Base-by-base conservation (phyloP, 2,113 vertebrate species). In the Sinocyclocheilus anophthalmus region DNA sequence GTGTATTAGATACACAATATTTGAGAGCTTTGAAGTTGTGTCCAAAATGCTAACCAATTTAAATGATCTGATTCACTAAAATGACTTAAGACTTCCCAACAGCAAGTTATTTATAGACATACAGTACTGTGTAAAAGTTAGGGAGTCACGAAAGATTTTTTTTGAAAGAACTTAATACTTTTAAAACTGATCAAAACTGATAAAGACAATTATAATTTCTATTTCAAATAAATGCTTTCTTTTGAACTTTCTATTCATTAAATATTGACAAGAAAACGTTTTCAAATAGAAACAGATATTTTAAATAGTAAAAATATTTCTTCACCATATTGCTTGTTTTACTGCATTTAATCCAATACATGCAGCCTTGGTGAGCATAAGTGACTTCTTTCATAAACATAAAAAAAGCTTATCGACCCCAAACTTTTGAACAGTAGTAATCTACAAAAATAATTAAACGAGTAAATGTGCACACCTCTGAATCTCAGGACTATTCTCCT, bases 381-480 rank as follows among this genome's bases (percentile, higher is more conserved):
- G 12, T 67, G 86, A 88, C 92, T 95, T 22, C 22, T 72, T 39
- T 18, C 5, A 37, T 70, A 16, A 9, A 70, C 6, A 20, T 10
- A 3, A 26, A 65, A 65, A 67, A 67, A 30, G 5, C 26, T 16
- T 0, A 65, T 26, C 11, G 2, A 69, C 14, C 0, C 13, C 9
- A 10, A 72, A 22, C 20, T 22, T 72, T 37, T 13, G 4, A 50
- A n/a, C 5, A 26, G 39, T 13, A 76, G 3, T 24, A 11, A n/a
- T n/a, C n/a, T n/a, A 14, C 1, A 50, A 48, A 67, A 45, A 4
- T 1, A 81, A 14, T 48, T 30, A 30, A 33, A n/a, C 4, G 14
- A 33, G 5, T 24, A 73, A 72, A 18, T 53, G 24, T 13, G 42
- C 33, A 73, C 85, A 96, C 95, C 87, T 67, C 30, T 63, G 57